A percentile compares a stretch with the other conserved stretches of the same genome.
Evolutionary conservation across 2,888 invertebrate genomes (phyloP).

Genomic region (Stenolophus ochropezus): DNA sequence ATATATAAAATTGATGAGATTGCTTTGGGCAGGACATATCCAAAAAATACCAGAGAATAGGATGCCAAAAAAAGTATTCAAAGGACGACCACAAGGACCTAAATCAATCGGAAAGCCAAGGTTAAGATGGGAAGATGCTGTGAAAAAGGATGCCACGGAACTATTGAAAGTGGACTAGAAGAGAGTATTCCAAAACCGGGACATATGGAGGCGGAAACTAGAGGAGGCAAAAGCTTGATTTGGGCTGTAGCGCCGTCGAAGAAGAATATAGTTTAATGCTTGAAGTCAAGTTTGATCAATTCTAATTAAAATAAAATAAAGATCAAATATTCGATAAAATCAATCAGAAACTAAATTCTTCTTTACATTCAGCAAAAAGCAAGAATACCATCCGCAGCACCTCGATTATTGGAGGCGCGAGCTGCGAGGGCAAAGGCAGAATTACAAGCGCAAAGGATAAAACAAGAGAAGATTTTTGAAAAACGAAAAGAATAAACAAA

Average conservation of each 20-base stretch:
- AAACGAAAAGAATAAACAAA: no score
- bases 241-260: conserved; percentile 9
- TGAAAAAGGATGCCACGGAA: not conserved
- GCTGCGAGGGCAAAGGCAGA: no score
- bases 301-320: no score
- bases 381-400: no score
- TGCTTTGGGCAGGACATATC: not conserved
- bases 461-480: no score
- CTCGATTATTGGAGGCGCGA: no score
- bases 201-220: not conserved
- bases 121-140: not conserved
- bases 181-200: not conserved
- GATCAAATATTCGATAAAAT: no score
- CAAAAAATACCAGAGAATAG: not conserved
- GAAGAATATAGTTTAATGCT: no score
- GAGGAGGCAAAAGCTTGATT: not conserved
- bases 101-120: not conserved
- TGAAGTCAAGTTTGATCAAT: no score
- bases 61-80: not conserved
- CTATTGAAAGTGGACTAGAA: not conserved
- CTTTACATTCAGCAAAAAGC: no score
- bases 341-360: no score
- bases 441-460: no score
- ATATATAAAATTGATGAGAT: not conserved
- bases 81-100: not conserved